phyloP scores from a whole-genome alignment of 2,888 invertebrate genomes.

The Neuroscelio doddi region DNA sequence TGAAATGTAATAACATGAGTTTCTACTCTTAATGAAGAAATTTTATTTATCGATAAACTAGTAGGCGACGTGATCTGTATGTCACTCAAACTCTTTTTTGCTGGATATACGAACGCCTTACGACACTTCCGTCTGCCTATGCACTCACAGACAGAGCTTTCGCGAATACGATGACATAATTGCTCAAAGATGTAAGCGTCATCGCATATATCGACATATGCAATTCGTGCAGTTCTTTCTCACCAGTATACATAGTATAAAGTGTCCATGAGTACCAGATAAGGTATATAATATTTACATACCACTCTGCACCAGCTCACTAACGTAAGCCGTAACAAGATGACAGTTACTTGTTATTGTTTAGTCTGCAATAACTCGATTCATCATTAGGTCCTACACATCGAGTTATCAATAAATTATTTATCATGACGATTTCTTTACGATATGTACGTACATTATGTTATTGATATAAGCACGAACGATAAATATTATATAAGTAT shows the following conservation, averaged over 20 bases:
- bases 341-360: constrained; percentile 53
- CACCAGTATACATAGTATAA: constrained; percentile 21
- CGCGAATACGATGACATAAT: constrained; percentile 45
- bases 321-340: constrained; percentile 47
- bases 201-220: constrained; percentile 38
- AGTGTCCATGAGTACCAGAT: constrained; percentile 44
- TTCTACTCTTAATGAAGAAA: neutral
- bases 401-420: too few relatives aligned
- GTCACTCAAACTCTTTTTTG: neutral
- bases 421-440: too few relatives aligned
- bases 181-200: constrained; percentile 41
- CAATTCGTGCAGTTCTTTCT: constrained; percentile 34
- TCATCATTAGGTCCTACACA: too few relatives aligned
- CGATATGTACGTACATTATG: too few relatives aligned
- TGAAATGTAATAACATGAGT: too few relatives aligned
- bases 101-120: neutral
- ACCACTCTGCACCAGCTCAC: constrained; percentile 43
- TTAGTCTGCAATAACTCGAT: constrained; percentile 44
- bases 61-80: too few relatives aligned
- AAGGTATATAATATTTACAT: constrained; percentile 56
- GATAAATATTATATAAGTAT: constrained; percentile 1
- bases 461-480: neutral
- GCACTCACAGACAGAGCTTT: constrained; percentile 2
- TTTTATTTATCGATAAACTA: neutral
- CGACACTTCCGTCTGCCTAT: constrained; percentile 5